These are phyloP conservation scores for Conus canariensis DNA, from an alignment of 2,888 invertebrate species.

Conservation along the genomic window DNA sequence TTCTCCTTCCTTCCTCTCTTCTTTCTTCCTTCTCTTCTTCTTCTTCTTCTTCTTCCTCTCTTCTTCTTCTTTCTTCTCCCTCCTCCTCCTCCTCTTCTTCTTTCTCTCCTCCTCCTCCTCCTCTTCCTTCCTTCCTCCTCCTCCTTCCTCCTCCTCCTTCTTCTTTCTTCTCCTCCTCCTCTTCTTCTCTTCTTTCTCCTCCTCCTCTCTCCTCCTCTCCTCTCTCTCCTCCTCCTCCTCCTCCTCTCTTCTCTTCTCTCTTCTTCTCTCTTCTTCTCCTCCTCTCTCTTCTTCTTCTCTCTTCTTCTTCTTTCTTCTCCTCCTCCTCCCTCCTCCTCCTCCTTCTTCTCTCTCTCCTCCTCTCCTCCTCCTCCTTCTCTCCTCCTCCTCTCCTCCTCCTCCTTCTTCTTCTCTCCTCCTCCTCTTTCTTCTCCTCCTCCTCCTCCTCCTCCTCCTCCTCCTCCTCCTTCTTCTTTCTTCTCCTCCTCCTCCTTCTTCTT, in stretches of 20 bases:
- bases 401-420: neutral
- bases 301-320: neutral
- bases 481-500: neutral
- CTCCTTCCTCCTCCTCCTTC: neutral
- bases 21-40: slow-evolving; percentile 28
- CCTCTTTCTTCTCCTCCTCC: neutral
- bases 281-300: too few relatives aligned
- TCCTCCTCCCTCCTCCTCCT: neutral
- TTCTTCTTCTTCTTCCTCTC: slow-evolving; percentile 32
- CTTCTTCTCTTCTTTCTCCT: neutral
- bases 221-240: too few relatives aligned
- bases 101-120: neutral
- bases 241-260: too few relatives aligned
- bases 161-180: neutral
- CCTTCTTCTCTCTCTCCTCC: neutral
- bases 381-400: neutral
- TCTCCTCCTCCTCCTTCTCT: neutral
- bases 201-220: neutral
- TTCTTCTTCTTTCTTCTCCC: slow-evolving; percentile 25
- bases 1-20: neutral
- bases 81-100: neutral
- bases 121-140: neutral
- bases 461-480: neutral
- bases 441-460: neutral
- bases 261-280: too few relatives aligned